phyloP scores from a whole-genome alignment of 2,113 vertebrate species.

The Thomomys bottae region DNA sequence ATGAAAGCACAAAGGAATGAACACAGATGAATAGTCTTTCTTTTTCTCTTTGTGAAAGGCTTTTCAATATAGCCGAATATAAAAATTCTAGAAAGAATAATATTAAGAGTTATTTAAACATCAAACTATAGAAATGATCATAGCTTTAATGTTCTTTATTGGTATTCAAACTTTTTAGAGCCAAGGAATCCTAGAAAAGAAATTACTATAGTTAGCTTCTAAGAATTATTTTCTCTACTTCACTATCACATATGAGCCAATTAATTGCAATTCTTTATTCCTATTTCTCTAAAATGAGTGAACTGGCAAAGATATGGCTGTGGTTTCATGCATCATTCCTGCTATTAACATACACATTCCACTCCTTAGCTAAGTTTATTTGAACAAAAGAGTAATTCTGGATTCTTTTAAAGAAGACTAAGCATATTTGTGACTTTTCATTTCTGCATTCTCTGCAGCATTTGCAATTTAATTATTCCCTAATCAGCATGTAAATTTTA shows the following conservation, averaged over 20 bases:
- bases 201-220: not conserved
- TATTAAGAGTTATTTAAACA: not conserved
- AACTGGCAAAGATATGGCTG: not conserved
- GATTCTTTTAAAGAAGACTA: constrained; percentile 6
- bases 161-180: not conserved
- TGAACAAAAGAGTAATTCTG: not conserved
- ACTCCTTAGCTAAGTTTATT: not conserved
- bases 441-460: not conserved
- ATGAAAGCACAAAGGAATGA: not conserved
- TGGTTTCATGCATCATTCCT: not conserved
- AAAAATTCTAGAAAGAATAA: not conserved
- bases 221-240: constrained; percentile 22
- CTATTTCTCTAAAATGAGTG: not conserved
- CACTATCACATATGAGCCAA: not conserved
- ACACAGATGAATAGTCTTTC: not conserved
- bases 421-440: not conserved
- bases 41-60: not conserved
- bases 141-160: not conserved
- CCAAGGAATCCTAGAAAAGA: not conserved
- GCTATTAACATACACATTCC: not conserved
- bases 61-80: not conserved
- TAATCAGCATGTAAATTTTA: constrained; percentile 26
- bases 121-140: not conserved
- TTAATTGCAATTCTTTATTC: not conserved
- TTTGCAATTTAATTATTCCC: not conserved